Evolutionary conservation across 2,113 vertebrate species (phyloP).

Genomic region (Meleagris gallopavo): DNA sequence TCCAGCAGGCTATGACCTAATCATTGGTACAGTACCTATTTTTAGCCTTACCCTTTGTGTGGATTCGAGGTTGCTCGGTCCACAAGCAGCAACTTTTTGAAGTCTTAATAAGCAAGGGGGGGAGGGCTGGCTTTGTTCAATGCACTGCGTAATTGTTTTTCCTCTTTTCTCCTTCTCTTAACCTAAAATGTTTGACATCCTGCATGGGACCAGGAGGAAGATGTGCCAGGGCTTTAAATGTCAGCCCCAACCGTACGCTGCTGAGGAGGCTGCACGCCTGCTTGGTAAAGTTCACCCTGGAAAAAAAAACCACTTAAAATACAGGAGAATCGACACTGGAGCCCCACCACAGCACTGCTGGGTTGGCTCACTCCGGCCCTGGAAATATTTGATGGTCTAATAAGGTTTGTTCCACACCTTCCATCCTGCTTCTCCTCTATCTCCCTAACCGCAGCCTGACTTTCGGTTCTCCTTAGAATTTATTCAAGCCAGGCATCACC

Average conservation of each 20-base stretch:
- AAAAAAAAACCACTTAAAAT: background rate
- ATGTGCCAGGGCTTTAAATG: constrained; percentile 25
- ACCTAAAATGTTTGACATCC: constrained; percentile 20
- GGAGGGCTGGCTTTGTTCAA: background rate
- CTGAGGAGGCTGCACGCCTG: background rate
- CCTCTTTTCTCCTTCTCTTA: background rate
- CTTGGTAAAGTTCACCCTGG: constrained; percentile 24
- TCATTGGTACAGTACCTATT: constrained; percentile 15
- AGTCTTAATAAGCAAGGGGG: background rate
- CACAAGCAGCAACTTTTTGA: background rate
- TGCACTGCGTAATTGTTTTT: constrained; percentile 19
- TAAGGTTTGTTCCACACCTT: accelerated
- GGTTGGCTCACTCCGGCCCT: background rate
- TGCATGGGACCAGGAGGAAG: background rate
- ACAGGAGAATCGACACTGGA: background rate
- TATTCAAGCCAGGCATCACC: accelerated
- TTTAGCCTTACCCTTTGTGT: constrained; percentile 42
- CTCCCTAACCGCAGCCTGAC: too few relatives aligned
- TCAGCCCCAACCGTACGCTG: background rate
- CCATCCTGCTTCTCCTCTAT: background rate
- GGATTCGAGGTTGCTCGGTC: background rate
- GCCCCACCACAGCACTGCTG: background rate
- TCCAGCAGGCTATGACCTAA: constrained; percentile 36
- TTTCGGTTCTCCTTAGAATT: background rate
- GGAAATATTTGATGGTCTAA: background rate